Evolutionary conservation across 2,113 vertebrate species (phyloP), one percentile per base, ranked within the genome.

Genomic region (Elachura formosa): DNA sequence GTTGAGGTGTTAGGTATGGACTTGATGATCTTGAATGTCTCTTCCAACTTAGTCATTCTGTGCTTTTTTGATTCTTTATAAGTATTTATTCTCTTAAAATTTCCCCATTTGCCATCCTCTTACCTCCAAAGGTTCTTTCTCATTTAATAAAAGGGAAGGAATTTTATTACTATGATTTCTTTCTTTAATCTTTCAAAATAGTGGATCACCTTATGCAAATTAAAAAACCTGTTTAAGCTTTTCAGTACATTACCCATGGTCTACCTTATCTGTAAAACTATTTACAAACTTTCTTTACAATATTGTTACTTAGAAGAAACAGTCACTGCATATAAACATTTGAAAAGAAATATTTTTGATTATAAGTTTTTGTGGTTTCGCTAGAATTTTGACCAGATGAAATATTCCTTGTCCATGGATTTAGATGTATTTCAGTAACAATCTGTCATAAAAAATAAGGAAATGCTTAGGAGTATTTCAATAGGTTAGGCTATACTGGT

Each of bases 281-380:
- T 43, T 81, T 45, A 36, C 19, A 64, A 61, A 11, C 17, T 74
- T 81, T 23, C 48, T 68, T 54, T 28, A 36, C 8, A 36, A 5
- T 55, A 4, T 29, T 62, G 15, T 5, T 77, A 17, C 16, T 46
- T 29, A 31, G 20, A 69, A 74, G 12, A 56, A 62, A 66, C 5
- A 0, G 18, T 29, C 3, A 4, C 0, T 33, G 3, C 4, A 33
- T 6, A 72, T 25, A 61, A 11, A 66, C 22, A 31, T 63, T 33
- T 33, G 28, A 17, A 40, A 49, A 55, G 3, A 59, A 5, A 4
- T 33, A 20, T 18, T 66, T 83, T 66, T 54, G 21, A 6, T 46
- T 2, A 10, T 41, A 64, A 49, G 29, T 58, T 59, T 72, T 25
- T 59, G 5, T 69, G 11, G 11, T 12, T 66, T 66, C 91, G 8